A percentile compares a stretch with the other conserved stretches of the same genome.
These are phyloP conservation scores for Caenorhabditis drosophilae DNA, from an alignment of 2,888 invertebrate species.

Conservation along the genomic window DNA sequence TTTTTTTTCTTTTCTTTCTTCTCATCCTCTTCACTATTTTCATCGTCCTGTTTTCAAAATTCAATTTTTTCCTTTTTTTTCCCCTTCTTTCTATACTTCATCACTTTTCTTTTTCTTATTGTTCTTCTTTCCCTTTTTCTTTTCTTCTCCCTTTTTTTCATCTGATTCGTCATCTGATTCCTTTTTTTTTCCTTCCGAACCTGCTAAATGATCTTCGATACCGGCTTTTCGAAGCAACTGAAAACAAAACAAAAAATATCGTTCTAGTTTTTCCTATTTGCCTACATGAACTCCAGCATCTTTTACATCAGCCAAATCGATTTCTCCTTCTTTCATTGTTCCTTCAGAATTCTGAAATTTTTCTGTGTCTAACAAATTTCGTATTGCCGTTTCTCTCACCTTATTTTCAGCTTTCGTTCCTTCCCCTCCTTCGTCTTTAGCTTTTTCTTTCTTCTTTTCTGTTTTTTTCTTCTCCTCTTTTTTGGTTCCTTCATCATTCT, in stretches of 20 bases:
- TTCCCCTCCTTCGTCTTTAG: constrained; percentile 2
- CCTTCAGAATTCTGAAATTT: background rate
- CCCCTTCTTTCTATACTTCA: constrained; percentile 2
- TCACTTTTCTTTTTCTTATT: constrained; percentile 4
- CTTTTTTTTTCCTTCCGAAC: no score
- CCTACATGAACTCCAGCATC: constrained; percentile 12
- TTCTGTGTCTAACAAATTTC: constrained; percentile 1
- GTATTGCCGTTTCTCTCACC: background rate
- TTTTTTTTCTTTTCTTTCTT: constrained; percentile 6
- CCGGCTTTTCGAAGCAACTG: no score
- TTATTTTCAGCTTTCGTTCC: constrained; percentile 1
- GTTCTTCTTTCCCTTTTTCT: background rate
- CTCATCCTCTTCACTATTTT: constrained; percentile 5
- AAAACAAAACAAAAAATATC: background rate
- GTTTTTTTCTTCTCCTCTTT: background rate
- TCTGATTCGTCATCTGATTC: background rate
- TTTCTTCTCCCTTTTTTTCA: background rate
- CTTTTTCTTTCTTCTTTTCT: constrained; percentile 4
- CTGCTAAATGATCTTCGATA: no score
- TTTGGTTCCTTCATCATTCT: constrained; percentile 8
- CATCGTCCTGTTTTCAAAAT: constrained; percentile 1
- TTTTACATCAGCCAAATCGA: constrained; percentile 27
- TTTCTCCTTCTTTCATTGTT: constrained; percentile 1
- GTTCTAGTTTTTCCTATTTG: background rate
- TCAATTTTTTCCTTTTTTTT: constrained; percentile 2